These are phyloP conservation scores for Lethenteron reissneri DNA, from an alignment of 2,113 vertebrate species.

Conservation along the genomic window DNA sequence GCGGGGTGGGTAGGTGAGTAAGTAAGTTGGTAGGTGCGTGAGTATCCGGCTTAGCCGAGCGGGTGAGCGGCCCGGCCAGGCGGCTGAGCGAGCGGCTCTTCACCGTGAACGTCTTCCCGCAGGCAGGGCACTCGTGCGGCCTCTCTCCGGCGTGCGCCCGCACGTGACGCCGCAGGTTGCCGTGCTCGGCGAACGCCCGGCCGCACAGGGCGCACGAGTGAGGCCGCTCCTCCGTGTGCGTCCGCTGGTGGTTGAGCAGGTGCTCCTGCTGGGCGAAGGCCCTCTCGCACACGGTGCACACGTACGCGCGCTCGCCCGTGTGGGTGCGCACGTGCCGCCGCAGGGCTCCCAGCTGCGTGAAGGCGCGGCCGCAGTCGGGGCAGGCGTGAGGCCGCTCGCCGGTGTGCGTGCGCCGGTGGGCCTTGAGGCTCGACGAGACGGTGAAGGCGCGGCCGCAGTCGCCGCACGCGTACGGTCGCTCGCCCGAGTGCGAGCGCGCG, in stretches of 20 bases:
- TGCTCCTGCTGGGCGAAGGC: background rate
- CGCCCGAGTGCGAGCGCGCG: constrained; percentile 44
- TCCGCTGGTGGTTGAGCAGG: constrained; percentile 38
- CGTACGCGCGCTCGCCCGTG: background rate
- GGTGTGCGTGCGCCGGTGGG: background rate
- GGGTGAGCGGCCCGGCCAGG: too few relatives aligned
- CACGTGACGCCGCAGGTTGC: constrained; percentile 62
- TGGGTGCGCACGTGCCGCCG: constrained; percentile 44
- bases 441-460: constrained; percentile 22
- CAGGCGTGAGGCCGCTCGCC: background rate
- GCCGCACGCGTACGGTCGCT: constrained; percentile 35
- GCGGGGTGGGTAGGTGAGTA: too few relatives aligned
- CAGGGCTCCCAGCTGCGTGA: constrained; percentile 46
- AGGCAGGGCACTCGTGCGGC: constrained; percentile 40
- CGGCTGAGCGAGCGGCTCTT: background rate
- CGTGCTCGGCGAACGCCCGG: constrained; percentile 57
- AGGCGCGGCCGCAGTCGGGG: background rate
- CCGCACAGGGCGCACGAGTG: constrained; percentile 44
- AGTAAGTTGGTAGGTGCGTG: too few relatives aligned
- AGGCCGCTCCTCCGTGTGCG: constrained; percentile 25
- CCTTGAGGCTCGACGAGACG: background rate
- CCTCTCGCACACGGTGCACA: constrained; percentile 1
- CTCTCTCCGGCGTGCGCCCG: constrained; percentile 57
- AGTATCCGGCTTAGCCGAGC: too few relatives aligned
- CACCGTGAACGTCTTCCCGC: constrained; percentile 45